Evolutionary conservation across 2,888 invertebrate species (phyloP).

Genomic region (Phasia obesa): DNA sequence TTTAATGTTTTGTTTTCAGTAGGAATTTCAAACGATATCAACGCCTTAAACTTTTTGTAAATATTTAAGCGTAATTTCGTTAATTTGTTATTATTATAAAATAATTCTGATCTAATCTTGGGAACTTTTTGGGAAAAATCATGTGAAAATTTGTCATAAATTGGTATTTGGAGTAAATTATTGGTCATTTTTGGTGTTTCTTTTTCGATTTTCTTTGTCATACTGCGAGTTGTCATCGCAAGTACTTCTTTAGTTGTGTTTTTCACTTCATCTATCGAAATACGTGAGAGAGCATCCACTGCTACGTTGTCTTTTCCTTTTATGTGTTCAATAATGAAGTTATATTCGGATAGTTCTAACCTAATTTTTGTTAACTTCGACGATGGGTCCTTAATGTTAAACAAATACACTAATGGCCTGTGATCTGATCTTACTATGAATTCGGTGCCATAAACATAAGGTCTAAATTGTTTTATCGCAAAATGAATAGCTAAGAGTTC

Average conservation of each 20-base stretch:
- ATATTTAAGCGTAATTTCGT: background rate
- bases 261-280: constrained; percentile 50
- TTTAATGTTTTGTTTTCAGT: constrained; percentile 37
- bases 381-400: constrained; percentile 67
- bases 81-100: background rate
- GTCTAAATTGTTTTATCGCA: constrained; percentile 60
- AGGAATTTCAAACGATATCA: constrained; percentile 4
- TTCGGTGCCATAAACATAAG: constrained; percentile 64
- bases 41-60: constrained; percentile 15
- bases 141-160: background rate
- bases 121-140: background rate
- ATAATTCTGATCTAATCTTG: background rate
- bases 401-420: constrained; percentile 43
- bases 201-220: background rate
- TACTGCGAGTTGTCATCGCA: background rate
- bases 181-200: background rate
- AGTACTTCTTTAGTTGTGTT: background rate
- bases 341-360: constrained; percentile 72
- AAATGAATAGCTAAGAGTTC: background rate
- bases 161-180: too few species aligned
- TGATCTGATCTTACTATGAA: constrained; percentile 66
- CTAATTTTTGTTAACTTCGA: constrained; percentile 69
- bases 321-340: constrained; percentile 71
- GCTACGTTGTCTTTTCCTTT: constrained; percentile 65
- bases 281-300: constrained; percentile 61